Evolutionary conservation across 2,888 invertebrate species (phyloP).

Genomic region (Biston stratarius): DNA sequence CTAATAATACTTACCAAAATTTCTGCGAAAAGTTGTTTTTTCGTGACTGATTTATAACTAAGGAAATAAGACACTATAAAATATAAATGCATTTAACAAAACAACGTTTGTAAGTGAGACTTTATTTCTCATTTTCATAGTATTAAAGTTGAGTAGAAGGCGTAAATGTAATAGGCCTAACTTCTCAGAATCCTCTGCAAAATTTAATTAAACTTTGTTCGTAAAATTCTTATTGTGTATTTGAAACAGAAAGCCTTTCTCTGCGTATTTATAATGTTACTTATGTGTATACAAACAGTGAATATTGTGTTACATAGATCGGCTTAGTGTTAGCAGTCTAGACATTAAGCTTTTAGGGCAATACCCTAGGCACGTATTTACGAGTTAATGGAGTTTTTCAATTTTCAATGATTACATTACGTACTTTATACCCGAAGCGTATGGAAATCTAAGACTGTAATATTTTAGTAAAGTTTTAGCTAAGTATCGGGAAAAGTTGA

Average conservation of each 20-base stretch:
- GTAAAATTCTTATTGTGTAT: constrained; percentile 36
- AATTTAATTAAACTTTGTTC: constrained; percentile 43
- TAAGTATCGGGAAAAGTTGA: too few relatives aligned
- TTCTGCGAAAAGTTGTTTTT: too few relatives aligned
- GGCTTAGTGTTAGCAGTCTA: constrained; percentile 34
- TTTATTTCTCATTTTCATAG: constrained; percentile 3
- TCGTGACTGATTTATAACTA: too few relatives aligned
- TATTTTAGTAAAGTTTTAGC: too few relatives aligned
- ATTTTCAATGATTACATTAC: not conserved
- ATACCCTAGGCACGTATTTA: constrained; percentile 12
- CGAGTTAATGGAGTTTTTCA: not conserved
- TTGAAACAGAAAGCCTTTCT: constrained; percentile 25
- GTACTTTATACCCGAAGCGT: not conserved
- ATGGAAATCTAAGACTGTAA: too few relatives aligned
- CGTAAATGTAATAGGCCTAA: constrained; percentile 33
- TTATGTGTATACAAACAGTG: constrained; percentile 15
- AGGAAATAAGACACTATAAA: too few relatives aligned
- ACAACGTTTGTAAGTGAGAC: not conserved
- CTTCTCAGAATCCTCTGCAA: constrained; percentile 30
- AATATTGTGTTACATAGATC: constrained; percentile 30
- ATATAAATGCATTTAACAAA: too few relatives aligned
- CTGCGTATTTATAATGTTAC: constrained; percentile 4
- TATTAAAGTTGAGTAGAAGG: constrained; percentile 17
- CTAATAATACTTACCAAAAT: too few relatives aligned
- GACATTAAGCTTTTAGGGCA: constrained; percentile 29